Conservation (phyloP, 2,797 vertebrate species). For the Pteropus rufus region DNA sequence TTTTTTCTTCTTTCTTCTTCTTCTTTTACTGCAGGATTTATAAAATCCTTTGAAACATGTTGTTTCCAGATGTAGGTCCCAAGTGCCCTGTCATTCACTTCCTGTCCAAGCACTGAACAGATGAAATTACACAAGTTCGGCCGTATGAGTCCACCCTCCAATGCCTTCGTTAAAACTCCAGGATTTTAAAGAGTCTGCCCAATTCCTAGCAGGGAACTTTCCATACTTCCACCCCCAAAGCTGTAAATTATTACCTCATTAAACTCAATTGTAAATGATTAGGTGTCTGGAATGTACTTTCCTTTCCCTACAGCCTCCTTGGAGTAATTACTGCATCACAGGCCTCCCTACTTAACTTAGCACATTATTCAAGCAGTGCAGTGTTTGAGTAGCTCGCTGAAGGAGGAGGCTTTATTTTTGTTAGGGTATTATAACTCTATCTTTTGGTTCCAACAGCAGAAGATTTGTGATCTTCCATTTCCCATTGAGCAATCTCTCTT, state of each 20-base stretch:
- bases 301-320: conserved; percentile 62
- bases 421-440: conserved; percentile 63
- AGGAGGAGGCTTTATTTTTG: conserved; percentile 59
- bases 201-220: conserved; percentile 65
- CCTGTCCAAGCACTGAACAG: conserved; percentile 73
- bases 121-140: conserved; percentile 75
- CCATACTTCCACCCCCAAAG: conserved; percentile 60
- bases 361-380: conserved; percentile 10
- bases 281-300: conserved; percentile 74
- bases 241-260: conserved; percentile 75
- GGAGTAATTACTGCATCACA: conserved; percentile 54
- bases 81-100: conserved; percentile 79
- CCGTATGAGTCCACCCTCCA: conserved; percentile 51
- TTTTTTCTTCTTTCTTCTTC: not conserved
- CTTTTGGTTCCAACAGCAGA: conserved; percentile 39
- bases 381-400: not conserved
- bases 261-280: conserved; percentile 74
- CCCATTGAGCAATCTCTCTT: conserved; percentile 50
- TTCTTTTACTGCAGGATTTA: conserved; percentile 76
- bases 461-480: conserved; percentile 61
- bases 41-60: conserved; percentile 83
- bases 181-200: conserved; percentile 71
- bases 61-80: conserved; percentile 86
- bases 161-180: conserved; percentile 73
- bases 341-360: conserved; percentile 47